Evolutionary conservation across 2,113 vertebrate genomes (phyloP).

Genomic region (Phylloscopus whistleri): DNA sequence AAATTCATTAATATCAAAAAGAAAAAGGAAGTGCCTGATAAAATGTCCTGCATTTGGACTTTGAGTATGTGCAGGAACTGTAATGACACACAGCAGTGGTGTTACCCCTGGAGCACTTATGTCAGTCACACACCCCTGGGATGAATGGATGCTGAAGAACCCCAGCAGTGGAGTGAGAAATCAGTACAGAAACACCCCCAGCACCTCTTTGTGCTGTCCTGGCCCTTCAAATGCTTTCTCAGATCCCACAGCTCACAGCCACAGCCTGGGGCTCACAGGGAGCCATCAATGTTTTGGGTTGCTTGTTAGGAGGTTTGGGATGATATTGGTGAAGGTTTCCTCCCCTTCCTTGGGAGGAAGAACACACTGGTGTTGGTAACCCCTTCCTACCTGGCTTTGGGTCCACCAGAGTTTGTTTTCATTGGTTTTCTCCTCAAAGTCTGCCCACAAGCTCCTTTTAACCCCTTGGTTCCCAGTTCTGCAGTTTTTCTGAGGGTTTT

Average conservation of each 20-base stretch:
- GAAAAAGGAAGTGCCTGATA: neutral
- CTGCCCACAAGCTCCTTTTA: neutral
- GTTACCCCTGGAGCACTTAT: neutral
- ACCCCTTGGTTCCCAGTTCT: neutral
- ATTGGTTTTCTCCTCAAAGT: neutral
- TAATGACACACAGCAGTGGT: fast-evolving
- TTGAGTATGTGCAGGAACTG: neutral
- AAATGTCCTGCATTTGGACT: neutral
- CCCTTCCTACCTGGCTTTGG: neutral
- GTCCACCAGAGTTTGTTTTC: neutral
- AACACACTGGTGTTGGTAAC: neutral
- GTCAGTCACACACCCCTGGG: neutral
- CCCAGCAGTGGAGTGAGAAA: neutral
- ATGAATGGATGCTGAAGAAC: neutral
- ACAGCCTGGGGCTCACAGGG: neutral
- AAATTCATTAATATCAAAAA: neutral
- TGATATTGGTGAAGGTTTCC: neutral
- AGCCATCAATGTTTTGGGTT: neutral
- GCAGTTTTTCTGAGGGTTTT: neutral
- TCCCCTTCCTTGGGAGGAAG: neutral
- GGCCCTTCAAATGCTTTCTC: fast-evolving
- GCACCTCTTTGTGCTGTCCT: neutral
- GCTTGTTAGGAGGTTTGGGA: neutral
- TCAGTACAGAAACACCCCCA: neutral
- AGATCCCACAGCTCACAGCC: neutral